Evolutionary conservation across 1,140 invertebrate species (phyloP).

Genomic region (Procambarus clarkii): DNA sequence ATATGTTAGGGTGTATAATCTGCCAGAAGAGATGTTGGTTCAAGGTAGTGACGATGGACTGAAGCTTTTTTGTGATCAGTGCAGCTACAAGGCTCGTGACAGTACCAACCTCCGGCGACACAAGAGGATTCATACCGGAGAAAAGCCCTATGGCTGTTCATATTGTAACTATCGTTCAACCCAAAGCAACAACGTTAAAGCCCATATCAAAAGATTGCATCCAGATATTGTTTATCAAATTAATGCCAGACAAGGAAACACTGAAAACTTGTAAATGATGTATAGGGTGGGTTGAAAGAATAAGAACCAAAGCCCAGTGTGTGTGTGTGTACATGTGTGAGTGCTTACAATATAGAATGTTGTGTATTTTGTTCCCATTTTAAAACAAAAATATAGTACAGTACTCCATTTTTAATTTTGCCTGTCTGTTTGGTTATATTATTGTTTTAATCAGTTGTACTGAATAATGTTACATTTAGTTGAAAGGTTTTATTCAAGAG

Average conservation of each 20-base stretch:
- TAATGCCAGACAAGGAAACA: background rate
- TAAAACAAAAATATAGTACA: background rate
- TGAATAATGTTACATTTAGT: background rate
- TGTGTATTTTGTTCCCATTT: background rate
- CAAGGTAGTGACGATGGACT: constrained; percentile 42
- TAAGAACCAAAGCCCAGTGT: background rate
- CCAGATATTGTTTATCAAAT: constrained; percentile 12
- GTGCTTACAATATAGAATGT: background rate
- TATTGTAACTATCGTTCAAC: constrained; percentile 66
- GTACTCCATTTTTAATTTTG: no score
- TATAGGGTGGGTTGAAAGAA: background rate
- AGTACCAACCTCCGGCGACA: constrained; percentile 77
- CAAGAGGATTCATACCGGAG: constrained; percentile 93
- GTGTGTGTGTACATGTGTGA: background rate
- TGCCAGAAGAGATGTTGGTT: constrained; percentile 27
- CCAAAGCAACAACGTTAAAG: constrained; percentile 70
- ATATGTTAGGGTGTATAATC: constrained; percentile 41
- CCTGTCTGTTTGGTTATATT: background rate
- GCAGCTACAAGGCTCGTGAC: constrained; percentile 64
- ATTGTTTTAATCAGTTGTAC: background rate
- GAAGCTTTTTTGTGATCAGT: constrained; percentile 63
- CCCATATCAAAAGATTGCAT: constrained; percentile 60
- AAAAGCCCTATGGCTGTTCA: constrained; percentile 84
- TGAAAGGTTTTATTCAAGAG: background rate
- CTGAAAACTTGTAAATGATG: constrained; percentile 26